Evolutionary conservation across 2,113 vertebrate species (phyloP).

Genomic region (Cathartes aura): DNA sequence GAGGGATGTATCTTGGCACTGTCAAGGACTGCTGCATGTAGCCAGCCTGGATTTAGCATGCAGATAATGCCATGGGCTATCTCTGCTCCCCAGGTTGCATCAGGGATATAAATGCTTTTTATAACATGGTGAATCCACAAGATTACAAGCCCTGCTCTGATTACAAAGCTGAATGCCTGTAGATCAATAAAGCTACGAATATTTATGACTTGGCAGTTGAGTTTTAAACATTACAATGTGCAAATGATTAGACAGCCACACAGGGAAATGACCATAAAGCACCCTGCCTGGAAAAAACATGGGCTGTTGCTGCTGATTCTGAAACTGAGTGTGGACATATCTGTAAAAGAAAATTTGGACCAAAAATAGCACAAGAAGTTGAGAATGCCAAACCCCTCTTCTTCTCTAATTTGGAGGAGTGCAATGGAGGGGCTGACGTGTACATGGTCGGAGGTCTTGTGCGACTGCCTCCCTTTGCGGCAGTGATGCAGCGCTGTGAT

Average conservation of each 20-base stretch:
- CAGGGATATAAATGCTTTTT: constrained; percentile 16
- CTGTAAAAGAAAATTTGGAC: not conserved
- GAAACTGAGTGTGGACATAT: not conserved
- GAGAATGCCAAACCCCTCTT: not conserved
- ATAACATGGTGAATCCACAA: constrained; percentile 1
- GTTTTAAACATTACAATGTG: constrained; percentile 40
- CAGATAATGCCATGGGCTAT: constrained; percentile 41
- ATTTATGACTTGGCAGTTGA: constrained; percentile 53
- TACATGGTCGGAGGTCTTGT: not conserved
- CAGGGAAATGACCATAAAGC: constrained; percentile 17
- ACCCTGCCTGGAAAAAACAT: not conserved
- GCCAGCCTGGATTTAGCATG: not conserved
- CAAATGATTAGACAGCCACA: constrained; percentile 31
- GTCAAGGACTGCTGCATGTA: not conserved
- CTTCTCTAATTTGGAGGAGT: not conserved
- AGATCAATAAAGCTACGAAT: constrained; percentile 45
- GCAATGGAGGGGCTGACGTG: not conserved
- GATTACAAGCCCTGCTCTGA: constrained; percentile 49
- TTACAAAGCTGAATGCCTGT: constrained; percentile 38
- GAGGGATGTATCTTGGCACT: not conserved
- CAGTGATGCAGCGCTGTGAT: not conserved
- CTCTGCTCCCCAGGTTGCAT: constrained; percentile 32
- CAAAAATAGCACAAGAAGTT: not conserved
- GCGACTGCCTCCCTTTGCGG: not conserved
- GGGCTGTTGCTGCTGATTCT: not conserved